Base-by-base conservation (phyloP, 2,888 invertebrate genomes). In the Adineta ricciae region DNA sequence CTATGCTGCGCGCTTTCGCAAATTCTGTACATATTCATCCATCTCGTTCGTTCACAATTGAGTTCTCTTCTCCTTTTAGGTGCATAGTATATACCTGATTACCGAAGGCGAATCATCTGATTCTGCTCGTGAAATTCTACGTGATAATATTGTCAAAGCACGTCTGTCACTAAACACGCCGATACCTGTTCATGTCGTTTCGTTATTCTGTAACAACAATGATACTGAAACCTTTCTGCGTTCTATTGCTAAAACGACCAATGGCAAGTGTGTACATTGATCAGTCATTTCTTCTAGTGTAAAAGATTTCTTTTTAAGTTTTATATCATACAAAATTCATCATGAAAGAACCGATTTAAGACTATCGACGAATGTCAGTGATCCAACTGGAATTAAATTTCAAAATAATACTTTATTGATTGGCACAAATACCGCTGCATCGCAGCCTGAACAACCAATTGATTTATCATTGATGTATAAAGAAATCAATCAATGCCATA, bases 71-170 rank as follows among this genome's bases (percentile, higher is more conserved):
- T 84, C 84, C 64, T 88, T 88, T 38, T 88, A 90, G 90, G 88
- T 88, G 87, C 90, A 90, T 86, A 89, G 90, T 85, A 88, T 90
- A 0, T 90, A 90, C 86, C 86, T 90, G 78, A 89, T 89, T 84
- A 89, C 89, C 82, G 90, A 90, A 86, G 90, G 90, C 0, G 87
- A 88, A 8, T 88, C 90, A 32, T 87, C 89, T 32, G 89, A 90
- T 84, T 87, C 88, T 8, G 88, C 89, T 46, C 87, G 88, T 87
- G 89, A 90, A 87, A 87, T 90, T 41, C 87, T 90, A 46, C 88
- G 88, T 86, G 89, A 90, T 87, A 90, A 90, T 56, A 50, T 84
- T 7, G 73, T 52, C 8, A 86, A 86, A 86, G 21, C 36, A 52
- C 84, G 50, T 64, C 64, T 64, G 4, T 50, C 54, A 38, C n/a